Conservation (phyloP, 2,113 vertebrate species). For the Salvelinus fontinalis region DNA sequence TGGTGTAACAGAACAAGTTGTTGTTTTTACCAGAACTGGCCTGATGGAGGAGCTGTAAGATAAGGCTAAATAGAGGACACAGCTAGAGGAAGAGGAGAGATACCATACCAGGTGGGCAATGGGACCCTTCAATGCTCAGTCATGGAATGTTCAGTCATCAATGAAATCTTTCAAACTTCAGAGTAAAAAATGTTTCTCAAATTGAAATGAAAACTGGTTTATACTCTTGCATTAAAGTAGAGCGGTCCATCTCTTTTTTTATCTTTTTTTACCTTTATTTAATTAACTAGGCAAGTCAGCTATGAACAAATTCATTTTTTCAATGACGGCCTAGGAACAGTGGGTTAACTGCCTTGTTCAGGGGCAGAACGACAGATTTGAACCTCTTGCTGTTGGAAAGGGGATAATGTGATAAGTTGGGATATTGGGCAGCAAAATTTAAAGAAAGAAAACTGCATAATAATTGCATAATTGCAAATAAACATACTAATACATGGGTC, state of each 20-base stretch:
- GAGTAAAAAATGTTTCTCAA: slow-evolving; percentile 28
- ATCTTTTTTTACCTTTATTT: too few relatives aligned
- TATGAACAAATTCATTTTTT: too few relatives aligned
- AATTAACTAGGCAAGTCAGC: too few relatives aligned
- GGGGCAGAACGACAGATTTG: too few relatives aligned
- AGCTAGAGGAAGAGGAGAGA: slow-evolving; percentile 37
- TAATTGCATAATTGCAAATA: slow-evolving; percentile 49
- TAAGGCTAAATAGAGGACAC: slow-evolving; percentile 38
- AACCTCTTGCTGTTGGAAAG: slow-evolving; percentile 42
- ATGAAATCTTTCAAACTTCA: slow-evolving; percentile 28
- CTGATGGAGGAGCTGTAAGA: slow-evolving; percentile 71
- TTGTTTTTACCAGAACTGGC: slow-evolving; percentile 44
- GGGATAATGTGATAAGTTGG: slow-evolving; percentile 52
- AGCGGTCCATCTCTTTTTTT: slow-evolving; percentile 27
- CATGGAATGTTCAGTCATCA: slow-evolving; percentile 38
- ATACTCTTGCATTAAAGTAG: slow-evolving; percentile 34
- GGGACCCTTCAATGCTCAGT: slow-evolving; percentile 28
- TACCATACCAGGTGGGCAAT: slow-evolving; percentile 1
- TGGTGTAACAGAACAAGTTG: slow-evolving; percentile 23
- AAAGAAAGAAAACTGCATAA: slow-evolving; percentile 20
- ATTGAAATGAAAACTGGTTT: slow-evolving; percentile 30
- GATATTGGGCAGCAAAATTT: slow-evolving; percentile 57
- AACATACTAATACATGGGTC: slow-evolving; percentile 72
- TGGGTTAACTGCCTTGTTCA: too few relatives aligned
- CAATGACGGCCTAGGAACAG: too few relatives aligned